These are phyloP conservation scores for Smittia aterrima DNA, from an alignment of 2,888 invertebrate genomes.

Conservation along the genomic window DNA sequence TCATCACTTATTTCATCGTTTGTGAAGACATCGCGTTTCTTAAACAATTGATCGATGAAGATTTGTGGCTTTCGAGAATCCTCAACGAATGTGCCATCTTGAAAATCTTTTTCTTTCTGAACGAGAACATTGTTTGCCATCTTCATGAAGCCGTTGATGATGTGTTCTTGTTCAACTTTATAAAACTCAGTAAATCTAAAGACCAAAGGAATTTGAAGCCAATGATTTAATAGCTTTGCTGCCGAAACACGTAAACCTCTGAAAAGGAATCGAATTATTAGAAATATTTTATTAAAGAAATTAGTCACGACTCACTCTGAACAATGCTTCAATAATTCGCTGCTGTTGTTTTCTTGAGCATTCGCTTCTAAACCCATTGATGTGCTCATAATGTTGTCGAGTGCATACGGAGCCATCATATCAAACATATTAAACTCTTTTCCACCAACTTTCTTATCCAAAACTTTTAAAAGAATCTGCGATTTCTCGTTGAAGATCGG, in stretches of 20 bases:
- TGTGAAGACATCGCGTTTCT: not conserved
- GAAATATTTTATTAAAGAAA: not conserved
- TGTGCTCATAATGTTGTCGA: not conserved
- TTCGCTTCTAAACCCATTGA: not conserved
- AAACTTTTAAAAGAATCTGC: not conserved
- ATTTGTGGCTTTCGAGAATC: not conserved
- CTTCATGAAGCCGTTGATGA: not conserved
- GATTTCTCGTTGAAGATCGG: slow-evolving; percentile 8
- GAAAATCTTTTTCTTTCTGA: not conserved
- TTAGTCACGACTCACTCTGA: not conserved
- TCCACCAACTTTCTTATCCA: not conserved
- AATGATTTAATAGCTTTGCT: not conserved
- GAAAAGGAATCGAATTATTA: not conserved
- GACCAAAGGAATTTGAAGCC: too few species aligned
- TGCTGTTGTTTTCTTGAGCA: not conserved
- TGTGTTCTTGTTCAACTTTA: not conserved
- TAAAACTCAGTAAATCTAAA: not conserved
- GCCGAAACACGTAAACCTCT: not conserved
- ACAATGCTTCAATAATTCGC: not conserved
- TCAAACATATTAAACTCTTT: not conserved
- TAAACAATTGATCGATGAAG: slow-evolving; percentile 10
- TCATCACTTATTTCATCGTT: not conserved
- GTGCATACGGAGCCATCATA: not conserved
- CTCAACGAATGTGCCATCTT: not conserved
- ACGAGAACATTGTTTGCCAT: too few species aligned